These are phyloP conservation scores for Cataglyphis cursor DNA, from an alignment of 2,888 invertebrate species.

Conservation along the genomic window DNA sequence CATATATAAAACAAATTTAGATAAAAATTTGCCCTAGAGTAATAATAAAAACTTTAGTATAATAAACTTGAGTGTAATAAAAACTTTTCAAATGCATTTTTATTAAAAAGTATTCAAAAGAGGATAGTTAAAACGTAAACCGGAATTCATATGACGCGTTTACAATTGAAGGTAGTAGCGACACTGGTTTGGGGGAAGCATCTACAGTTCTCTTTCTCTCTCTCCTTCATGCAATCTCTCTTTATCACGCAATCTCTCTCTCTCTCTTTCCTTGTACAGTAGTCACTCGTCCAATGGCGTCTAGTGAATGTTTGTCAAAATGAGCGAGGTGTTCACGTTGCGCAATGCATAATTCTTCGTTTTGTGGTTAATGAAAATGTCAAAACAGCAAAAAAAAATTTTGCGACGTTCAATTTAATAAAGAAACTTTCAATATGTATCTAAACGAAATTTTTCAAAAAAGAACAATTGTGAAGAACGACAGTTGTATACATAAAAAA, in stretches of 20 bases:
- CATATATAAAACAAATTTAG: not conserved
- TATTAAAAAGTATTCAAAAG: not conserved
- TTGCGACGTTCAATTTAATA: not conserved
- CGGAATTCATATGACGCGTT: not conserved
- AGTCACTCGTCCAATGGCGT: conserved; percentile 6
- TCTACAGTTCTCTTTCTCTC: not conserved
- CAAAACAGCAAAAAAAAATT: not conserved
- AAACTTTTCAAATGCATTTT: not conserved
- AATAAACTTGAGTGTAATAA: too few relatives aligned
- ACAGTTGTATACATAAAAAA: too few relatives aligned
- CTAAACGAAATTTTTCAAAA: too few relatives aligned
- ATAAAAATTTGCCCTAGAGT: not conserved
- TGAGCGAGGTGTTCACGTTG: not conserved
- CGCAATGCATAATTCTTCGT: not conserved
- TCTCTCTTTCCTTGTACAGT: not conserved
- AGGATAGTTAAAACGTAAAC: not conserved
- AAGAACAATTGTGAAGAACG: too few relatives aligned
- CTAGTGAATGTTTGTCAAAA: not conserved
- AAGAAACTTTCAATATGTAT: not conserved
- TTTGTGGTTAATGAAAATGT: not conserved
- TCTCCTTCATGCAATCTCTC: not conserved
- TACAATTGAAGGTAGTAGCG: not conserved
- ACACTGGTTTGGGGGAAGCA: not conserved
- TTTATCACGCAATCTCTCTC: not conserved
- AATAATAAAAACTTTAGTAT: too few relatives aligned